Evolutionary conservation across 2,797 vertebrate species (phyloP).

Genomic region (Phyllotis vaccarum): DNA sequence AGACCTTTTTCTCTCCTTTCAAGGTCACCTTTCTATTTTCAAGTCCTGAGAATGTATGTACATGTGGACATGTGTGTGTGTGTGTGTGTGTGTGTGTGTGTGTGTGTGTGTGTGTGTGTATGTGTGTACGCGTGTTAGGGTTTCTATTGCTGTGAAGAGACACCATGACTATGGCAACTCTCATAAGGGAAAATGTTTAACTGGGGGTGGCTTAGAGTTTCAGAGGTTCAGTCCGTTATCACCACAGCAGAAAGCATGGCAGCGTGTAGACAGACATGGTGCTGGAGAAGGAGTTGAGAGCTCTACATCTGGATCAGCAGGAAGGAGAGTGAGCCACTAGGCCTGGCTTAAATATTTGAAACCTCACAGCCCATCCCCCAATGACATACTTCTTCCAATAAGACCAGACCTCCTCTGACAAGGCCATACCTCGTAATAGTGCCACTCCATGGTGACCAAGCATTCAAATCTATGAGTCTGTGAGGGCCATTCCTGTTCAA

Average conservation of each 20-base stretch:
- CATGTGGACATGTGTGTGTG: not conserved
- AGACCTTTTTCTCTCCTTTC: not conserved
- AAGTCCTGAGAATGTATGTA: not conserved
- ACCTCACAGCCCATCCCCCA: not conserved
- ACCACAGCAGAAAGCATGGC: too few species aligned
- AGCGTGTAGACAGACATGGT: not conserved
- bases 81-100: too few species aligned
- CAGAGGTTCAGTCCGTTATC: too few species aligned
- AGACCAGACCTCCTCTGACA: not conserved
- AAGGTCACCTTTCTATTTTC: not conserved
- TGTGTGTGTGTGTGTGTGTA: too few species aligned
- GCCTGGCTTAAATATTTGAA: not conserved
- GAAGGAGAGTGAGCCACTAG: too few species aligned
- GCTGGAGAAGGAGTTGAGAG: not conserved
- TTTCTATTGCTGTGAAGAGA: not conserved
- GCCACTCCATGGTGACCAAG: not conserved
- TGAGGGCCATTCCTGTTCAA: not conserved
- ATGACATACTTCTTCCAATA: not conserved
- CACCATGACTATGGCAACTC: not conserved
- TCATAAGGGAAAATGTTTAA: not conserved
- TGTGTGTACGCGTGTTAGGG: too few species aligned
- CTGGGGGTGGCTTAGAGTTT: not conserved
- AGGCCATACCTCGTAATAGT: not conserved
- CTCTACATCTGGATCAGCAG: too few species aligned
- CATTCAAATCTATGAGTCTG: not conserved